These are phyloP conservation scores for Dryas iulia DNA, from an alignment of 1,140 invertebrate genomes.

Conservation along the genomic window DNA sequence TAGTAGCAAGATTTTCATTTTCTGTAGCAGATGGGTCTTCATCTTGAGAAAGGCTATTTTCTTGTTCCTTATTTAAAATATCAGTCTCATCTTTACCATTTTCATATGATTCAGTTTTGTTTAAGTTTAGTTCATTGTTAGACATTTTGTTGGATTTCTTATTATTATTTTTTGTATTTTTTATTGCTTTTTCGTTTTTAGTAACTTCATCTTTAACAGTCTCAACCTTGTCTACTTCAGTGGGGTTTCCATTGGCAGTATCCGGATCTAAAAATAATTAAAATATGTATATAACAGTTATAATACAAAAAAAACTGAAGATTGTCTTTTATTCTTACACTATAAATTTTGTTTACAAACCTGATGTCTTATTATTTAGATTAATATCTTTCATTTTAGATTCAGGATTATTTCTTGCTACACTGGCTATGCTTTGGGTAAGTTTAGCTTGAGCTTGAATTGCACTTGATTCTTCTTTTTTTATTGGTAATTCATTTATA, in stretches of 20 bases:
- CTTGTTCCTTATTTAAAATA: constrained; percentile 63
- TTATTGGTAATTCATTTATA: constrained; percentile 24
- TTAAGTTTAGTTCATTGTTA: constrained; percentile 46
- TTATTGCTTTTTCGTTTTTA: constrained; percentile 69
- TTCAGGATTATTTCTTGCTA: constrained; percentile 55
- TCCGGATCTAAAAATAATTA: constrained; percentile 48
- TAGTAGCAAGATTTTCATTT: constrained; percentile 25
- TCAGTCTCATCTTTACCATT: constrained; percentile 77
- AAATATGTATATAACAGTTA: too few relatives aligned
- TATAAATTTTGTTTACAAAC: constrained; percentile 37
- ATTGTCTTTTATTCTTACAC: background rate
- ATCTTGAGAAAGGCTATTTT: constrained; percentile 36
- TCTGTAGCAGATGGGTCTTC: constrained; percentile 39
- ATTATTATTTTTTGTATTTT: constrained; percentile 62
- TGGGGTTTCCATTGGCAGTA: constrained; percentile 64
- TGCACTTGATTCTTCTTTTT: constrained; percentile 50
- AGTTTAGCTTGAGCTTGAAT: constrained; percentile 69
- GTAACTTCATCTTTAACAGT: constrained; percentile 62
- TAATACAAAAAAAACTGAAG: too few relatives aligned
- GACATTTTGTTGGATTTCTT: constrained; percentile 61
- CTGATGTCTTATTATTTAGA: constrained; percentile 65
- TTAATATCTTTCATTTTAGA: constrained; percentile 75
- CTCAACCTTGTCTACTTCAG: constrained; percentile 54
- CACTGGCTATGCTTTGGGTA: constrained; percentile 64
- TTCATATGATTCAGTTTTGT: constrained; percentile 62